These are phyloP conservation scores for Oppia nitens DNA, from an alignment of 1,140 invertebrate species.

Conservation along the genomic window DNA sequence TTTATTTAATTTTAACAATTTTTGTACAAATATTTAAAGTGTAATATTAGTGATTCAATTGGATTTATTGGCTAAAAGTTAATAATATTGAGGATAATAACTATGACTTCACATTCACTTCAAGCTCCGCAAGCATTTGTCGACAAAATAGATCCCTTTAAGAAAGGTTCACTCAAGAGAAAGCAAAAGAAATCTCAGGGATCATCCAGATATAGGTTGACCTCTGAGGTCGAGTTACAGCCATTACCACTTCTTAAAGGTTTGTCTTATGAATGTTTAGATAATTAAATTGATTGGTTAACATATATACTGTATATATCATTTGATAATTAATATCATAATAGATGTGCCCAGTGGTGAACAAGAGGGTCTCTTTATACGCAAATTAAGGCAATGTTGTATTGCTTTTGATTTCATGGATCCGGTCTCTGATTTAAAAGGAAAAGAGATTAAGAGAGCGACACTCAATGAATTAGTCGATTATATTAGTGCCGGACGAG, in stretches of 20 bases:
- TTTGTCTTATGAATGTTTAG: slow-evolving; percentile 26
- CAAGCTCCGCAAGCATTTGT: slow-evolving; percentile 40
- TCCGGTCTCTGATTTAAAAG: slow-evolving; percentile 97
- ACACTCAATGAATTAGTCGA: slow-evolving; percentile 98
- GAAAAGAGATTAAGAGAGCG: slow-evolving; percentile 94
- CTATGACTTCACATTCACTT: slow-evolving; percentile 9
- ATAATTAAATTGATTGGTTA: not conserved
- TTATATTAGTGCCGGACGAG: slow-evolving; percentile 68
- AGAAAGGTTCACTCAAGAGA: slow-evolving; percentile 76
- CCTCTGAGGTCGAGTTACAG: slow-evolving; percentile 70
- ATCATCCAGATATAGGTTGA: slow-evolving; percentile 70
- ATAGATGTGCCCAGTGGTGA: slow-evolving; percentile 33
- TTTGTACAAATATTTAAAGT: no score
- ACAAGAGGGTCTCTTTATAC: slow-evolving; percentile 83
- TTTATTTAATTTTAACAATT: no score
- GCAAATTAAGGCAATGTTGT: slow-evolving; percentile 92
- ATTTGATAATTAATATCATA: not conserved
- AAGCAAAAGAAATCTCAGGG: slow-evolving; percentile 82
- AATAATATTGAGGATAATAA: no score
- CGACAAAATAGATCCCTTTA: slow-evolving; percentile 84
- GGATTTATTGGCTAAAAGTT: no score
- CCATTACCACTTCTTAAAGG: slow-evolving; percentile 71
- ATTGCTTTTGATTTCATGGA: slow-evolving; percentile 97
- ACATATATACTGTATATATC: not conserved
- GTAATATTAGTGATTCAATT: no score